These are phyloP conservation scores for Tenualosa thibaudeaui DNA, from an alignment of 2,797 vertebrate genomes.

Conservation along the genomic window DNA sequence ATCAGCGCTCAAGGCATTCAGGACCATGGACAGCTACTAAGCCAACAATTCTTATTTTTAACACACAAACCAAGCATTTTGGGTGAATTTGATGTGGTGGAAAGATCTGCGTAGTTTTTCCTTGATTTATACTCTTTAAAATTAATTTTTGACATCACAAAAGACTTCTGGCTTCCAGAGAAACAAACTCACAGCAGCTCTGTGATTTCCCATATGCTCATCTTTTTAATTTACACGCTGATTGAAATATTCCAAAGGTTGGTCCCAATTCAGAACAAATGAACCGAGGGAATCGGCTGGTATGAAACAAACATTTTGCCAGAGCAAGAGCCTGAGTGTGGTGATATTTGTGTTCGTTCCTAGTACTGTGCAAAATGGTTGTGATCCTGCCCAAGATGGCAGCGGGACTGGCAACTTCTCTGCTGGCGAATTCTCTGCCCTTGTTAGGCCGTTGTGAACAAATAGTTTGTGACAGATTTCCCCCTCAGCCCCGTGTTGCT, in stretches of 20 bases:
- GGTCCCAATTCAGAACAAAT: neutral
- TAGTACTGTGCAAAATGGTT: neutral
- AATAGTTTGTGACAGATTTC: constrained; percentile 30
- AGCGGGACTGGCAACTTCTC: neutral
- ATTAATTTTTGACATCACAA: neutral
- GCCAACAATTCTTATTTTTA: too few relatives aligned
- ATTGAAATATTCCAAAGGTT: neutral
- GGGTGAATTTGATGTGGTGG: neutral
- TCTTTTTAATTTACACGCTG: neutral
- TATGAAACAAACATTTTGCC: neutral
- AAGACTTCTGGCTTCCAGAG: neutral
- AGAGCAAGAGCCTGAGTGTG: neutral
- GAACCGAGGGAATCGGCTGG: neutral
- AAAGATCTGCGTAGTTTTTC: neutral
- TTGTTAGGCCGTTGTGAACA: constrained; percentile 25
- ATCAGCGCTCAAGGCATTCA: too few relatives aligned
- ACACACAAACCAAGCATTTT: too few relatives aligned
- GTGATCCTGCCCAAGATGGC: neutral
- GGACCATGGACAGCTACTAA: too few relatives aligned
- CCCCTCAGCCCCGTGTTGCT: neutral
- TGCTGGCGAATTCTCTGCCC: constrained; percentile 12
- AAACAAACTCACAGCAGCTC: neutral
- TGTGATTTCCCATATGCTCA: neutral
- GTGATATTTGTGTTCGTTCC: neutral
- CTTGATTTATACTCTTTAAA: neutral